These are phyloP conservation scores for Syrrhaptes paradoxus DNA, from an alignment of 2,113 vertebrate genomes.

Conservation along the genomic window DNA sequence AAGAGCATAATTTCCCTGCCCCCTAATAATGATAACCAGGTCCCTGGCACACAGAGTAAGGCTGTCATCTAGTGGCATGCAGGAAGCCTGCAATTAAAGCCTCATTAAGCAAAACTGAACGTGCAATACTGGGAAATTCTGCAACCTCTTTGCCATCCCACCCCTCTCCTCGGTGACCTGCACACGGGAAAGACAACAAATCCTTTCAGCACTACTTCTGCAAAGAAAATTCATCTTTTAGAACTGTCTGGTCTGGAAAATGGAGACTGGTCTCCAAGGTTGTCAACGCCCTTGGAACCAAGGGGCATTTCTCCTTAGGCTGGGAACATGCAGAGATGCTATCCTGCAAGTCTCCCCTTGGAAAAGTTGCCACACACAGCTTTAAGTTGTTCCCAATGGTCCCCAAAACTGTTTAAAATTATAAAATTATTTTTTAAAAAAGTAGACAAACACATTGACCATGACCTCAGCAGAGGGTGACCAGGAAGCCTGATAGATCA, in stretches of 20 bases:
- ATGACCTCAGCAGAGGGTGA: background rate
- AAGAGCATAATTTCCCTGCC: background rate
- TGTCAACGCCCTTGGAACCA: background rate
- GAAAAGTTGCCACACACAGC: background rate
- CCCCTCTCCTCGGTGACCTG: background rate
- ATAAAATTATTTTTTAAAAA: too few relatives aligned
- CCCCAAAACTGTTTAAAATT: too few relatives aligned
- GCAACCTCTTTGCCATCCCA: background rate
- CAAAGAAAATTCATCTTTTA: background rate
- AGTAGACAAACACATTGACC: background rate
- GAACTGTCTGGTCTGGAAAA: background rate
- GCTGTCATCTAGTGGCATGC: slow-evolving; percentile 55
- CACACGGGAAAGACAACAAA: background rate
- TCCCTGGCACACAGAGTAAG: background rate
- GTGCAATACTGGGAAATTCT: background rate
- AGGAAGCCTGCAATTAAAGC: background rate
- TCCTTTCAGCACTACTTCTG: background rate
- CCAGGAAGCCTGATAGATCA: background rate
- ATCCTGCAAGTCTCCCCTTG: background rate
- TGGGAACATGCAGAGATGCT: background rate
- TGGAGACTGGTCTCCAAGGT: background rate
- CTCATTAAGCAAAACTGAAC: background rate
- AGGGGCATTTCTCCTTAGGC: background rate
- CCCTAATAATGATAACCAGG: background rate
- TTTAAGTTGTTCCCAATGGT: background rate